Conservation (phyloP, 2,888 invertebrate genomes). For the Chymomyza fuscimana region DNA sequence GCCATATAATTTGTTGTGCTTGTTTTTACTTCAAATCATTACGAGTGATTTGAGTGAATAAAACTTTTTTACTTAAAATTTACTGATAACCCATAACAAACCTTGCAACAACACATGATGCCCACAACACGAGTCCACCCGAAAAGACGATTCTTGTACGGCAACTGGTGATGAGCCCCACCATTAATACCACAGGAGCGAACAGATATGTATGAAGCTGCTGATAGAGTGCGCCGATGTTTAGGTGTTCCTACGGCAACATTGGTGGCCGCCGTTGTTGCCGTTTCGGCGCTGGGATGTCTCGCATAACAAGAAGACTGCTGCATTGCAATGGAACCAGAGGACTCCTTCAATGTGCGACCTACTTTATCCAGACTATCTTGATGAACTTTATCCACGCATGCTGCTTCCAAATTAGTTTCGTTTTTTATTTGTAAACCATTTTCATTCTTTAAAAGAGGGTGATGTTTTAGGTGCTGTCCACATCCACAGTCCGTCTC, state of each 20-base stretch:
- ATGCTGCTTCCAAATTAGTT: constrained; percentile 7
- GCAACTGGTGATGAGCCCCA: constrained; percentile 6
- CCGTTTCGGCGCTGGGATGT: constrained; percentile 60
- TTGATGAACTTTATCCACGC: constrained; percentile 54
- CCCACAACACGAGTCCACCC: constrained; percentile 62
- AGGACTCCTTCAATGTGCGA: not conserved
- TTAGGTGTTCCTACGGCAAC: constrained; percentile 27
- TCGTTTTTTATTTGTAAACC: not conserved
- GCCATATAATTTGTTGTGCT: not conserved
- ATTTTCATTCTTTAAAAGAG: constrained; percentile 11
- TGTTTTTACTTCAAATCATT: not conserved
- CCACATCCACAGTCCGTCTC: constrained; percentile 1
- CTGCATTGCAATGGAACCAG: constrained; percentile 31
- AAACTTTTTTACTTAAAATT: too few relatives aligned
- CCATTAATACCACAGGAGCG: constrained; percentile 51
- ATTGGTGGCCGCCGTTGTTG: constrained; percentile 36
- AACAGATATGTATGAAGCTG: constrained; percentile 71
- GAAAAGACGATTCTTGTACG: constrained; percentile 59
- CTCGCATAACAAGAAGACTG: constrained; percentile 59
- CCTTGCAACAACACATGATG: constrained; percentile 66
- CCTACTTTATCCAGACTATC: constrained; percentile 71
- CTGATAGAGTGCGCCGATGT: constrained; percentile 68
- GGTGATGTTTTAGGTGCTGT: constrained; percentile 45
- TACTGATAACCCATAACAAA: constrained; percentile 35
- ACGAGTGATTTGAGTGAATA: not conserved